phyloP scores from a whole-genome alignment of 2,888 invertebrate species.

The Rotaria sp. region DNA sequence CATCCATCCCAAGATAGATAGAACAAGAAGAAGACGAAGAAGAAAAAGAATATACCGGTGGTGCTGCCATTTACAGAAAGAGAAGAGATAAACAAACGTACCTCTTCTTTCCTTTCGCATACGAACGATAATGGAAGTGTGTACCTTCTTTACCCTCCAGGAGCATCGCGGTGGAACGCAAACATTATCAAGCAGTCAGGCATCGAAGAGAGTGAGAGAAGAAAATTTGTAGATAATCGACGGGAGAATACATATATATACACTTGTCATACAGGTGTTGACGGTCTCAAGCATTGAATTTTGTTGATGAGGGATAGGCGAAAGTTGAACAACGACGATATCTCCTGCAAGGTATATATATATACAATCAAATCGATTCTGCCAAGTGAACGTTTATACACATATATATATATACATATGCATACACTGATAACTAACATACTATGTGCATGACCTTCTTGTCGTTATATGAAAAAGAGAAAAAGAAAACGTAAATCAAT shows the following conservation, averaged over 20 bases:
- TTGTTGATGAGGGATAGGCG: conserved; percentile 11
- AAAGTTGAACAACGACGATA: conserved; percentile 14
- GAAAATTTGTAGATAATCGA: conserved; percentile 14
- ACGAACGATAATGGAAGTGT: conserved; percentile 3
- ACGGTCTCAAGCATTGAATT: conserved; percentile 13
- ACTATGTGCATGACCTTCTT: background rate
- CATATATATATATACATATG: background rate
- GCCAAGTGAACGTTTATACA: background rate
- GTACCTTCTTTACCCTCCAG: background rate
- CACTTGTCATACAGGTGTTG: conserved; percentile 12
- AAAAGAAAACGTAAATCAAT: background rate
- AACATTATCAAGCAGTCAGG: conserved; percentile 13
- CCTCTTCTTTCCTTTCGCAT: conserved; percentile 3
- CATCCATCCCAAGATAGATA: background rate
- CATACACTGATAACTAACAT: background rate
- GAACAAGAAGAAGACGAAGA: background rate
- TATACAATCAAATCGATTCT: background rate
- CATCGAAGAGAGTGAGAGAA: conserved; percentile 8
- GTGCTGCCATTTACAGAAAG: background rate
- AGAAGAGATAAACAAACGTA: background rate
- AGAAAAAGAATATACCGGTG: background rate
- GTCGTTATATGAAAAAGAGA: background rate
- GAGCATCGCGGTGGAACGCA: conserved; percentile 1
- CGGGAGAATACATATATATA: background rate
- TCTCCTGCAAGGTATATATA: conserved; percentile 9